These are phyloP conservation scores for Dendrocincla fuliginosa DNA, from an alignment of 2,797 vertebrate species.

Conservation along the genomic window DNA sequence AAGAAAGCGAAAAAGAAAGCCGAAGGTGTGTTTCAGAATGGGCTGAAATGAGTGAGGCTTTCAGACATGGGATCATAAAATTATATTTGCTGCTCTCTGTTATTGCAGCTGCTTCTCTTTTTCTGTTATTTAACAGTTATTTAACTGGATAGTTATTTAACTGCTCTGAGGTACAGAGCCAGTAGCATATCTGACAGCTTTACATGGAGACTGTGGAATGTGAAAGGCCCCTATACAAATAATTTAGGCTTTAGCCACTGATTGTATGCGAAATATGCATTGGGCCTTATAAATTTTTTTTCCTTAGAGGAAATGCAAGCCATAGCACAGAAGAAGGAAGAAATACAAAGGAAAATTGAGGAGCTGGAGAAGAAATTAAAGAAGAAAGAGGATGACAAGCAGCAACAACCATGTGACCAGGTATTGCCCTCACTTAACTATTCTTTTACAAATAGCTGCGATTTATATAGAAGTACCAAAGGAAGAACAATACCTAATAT, in stretches of 20 bases:
- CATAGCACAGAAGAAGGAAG: slow-evolving; percentile 72
- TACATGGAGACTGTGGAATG: neutral
- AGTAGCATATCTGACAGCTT: neutral
- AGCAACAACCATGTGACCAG: slow-evolving; percentile 36
- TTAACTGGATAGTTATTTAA: neutral
- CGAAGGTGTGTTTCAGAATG: slow-evolving; percentile 62
- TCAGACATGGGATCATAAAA: neutral
- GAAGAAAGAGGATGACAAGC: slow-evolving; percentile 46
- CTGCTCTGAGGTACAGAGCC: neutral
- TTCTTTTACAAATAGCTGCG: neutral
- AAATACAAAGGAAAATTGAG: slow-evolving; percentile 77
- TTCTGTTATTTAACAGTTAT: too few species aligned
- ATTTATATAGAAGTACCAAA: neutral
- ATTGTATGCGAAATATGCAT: neutral
- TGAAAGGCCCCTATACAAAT: neutral
- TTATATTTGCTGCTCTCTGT: neutral
- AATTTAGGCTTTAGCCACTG: neutral
- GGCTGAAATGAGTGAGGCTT: neutral
- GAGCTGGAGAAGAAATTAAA: slow-evolving; percentile 77
- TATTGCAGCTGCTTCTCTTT: neutral
- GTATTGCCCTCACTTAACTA: slow-evolving; percentile 50
- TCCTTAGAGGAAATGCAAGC: slow-evolving; percentile 74
- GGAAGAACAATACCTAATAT: neutral
- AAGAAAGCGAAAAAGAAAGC: slow-evolving; percentile 78
- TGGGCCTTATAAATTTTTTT: neutral